Conservation (phyloP, 92 coral and sea anemone genomes). For the Pocillopora meandrina region DNA sequence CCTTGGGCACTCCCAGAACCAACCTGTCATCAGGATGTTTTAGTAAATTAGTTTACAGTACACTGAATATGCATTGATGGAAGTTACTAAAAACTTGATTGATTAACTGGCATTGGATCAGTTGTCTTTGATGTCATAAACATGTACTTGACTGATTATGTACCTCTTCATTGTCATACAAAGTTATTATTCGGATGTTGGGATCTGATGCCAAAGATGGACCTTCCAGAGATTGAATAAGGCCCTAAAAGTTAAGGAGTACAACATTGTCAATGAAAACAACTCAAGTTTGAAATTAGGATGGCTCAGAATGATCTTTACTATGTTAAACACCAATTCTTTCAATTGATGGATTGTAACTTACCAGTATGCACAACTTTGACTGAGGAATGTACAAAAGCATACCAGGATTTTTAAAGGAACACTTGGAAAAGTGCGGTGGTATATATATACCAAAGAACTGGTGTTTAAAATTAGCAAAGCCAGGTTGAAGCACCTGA, state of each 20-base stretch:
- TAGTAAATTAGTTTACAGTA: neutral
- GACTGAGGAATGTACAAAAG: too few species aligned
- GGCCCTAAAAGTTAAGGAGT: constrained; percentile 55
- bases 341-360: too few species aligned
- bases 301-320: too few species aligned
- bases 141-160: neutral
- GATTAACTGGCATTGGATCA: neutral
- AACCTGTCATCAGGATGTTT: constrained; percentile 54
- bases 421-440: too few species aligned
- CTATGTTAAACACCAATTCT: neutral
- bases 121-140: neutral
- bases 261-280: neutral
- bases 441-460: too few species aligned
- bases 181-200: constrained; percentile 86
- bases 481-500: too few species aligned
- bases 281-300: neutral
- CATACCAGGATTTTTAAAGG: too few species aligned
- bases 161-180: constrained; percentile 98
- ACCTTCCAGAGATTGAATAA: constrained; percentile 74
- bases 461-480: too few species aligned
- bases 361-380: too few species aligned
- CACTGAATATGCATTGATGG: too few species aligned
- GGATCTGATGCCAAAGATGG: constrained; percentile 73
- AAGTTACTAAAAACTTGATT: neutral
- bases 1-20: constrained; percentile 98